Base-by-base conservation (phyloP, 2,113 vertebrate genomes). In the Muntiacus muntjak region DNA sequence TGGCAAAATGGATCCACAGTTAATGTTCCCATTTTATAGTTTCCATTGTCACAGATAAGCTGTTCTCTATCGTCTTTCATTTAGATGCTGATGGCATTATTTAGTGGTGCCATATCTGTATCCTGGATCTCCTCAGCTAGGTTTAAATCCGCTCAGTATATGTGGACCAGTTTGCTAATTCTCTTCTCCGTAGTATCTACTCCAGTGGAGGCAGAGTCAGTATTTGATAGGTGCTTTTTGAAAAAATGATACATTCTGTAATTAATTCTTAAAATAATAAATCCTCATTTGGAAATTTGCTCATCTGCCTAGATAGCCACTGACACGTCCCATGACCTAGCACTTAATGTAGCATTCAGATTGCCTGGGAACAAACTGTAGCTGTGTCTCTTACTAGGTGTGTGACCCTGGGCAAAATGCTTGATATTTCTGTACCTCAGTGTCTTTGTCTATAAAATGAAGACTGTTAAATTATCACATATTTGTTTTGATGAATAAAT, bases 181-280 rank as follows among this genome's bases (percentile, higher is more conserved):
- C n/a, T 78, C 6, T 84, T 92, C 47, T 91, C 33, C 7, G 26
- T 52, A 16, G 50, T 36, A 5, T 90, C 17, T 64, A 76, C 50
- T 43, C 30, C 57, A 54, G 15, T 67, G 14, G 8, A 93, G 55
- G 16, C 17, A 84, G 2, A 58, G 15, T 57, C 14, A 17, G 78
- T 71, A 45, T 25, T 62, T 74, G 86, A 3, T 62, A 90, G 64
- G 40, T 52, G 7, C 15, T 57, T 85, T 92, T 62, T 47, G 12
- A 93, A 91, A 58, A 96, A 87, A 43, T 28, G 33, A 64, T 78
- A 76, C 17, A 74, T 57, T 67, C 8, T 78, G 10, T 36, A 36
- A 52, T 85, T 90, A 76, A 94, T 81, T 89, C 36, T 79, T 95
- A 16, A 95, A 78, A 58, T 89, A 94, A 87, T 45, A 93, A 30